Evolutionary conservation across 2,797 vertebrate genomes (phyloP).

Genomic region (Siniperca undulata): DNA sequence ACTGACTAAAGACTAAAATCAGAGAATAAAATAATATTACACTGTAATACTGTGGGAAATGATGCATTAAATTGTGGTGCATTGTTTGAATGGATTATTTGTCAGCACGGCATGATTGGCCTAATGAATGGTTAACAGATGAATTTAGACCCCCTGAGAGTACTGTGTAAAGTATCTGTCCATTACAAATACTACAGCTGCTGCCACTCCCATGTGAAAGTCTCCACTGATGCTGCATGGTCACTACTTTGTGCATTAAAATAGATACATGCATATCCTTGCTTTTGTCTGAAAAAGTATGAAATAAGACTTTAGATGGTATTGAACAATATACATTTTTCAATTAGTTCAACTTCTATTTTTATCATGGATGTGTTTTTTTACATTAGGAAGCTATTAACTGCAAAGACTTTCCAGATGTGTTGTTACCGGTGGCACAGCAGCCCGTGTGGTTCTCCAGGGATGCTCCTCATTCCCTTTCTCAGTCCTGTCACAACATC

Average conservation of each 20-base stretch:
- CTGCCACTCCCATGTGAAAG: background rate
- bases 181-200: background rate
- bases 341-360: background rate
- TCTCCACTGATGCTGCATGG: too few relatives aligned
- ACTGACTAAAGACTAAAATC: background rate
- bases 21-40: background rate
- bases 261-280: background rate
- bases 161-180: background rate
- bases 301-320: background rate
- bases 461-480: slow-evolving; percentile 67
- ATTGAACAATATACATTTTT: background rate
- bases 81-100: background rate
- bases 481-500: slow-evolving; percentile 39
- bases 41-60: background rate
- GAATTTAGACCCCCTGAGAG: background rate
- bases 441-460: slow-evolving; percentile 43
- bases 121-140: background rate
- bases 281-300: background rate
- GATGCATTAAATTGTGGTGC: too few relatives aligned
- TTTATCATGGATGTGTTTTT: background rate
- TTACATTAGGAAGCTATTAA: background rate
- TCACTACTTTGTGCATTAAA: background rate
- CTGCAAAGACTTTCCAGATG: slow-evolving; percentile 55
- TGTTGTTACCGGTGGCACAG: slow-evolving; percentile 39
- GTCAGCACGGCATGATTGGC: background rate